phyloP scores from a whole-genome alignment of 1,140 invertebrate species.

The Apis laboriosa region DNA sequence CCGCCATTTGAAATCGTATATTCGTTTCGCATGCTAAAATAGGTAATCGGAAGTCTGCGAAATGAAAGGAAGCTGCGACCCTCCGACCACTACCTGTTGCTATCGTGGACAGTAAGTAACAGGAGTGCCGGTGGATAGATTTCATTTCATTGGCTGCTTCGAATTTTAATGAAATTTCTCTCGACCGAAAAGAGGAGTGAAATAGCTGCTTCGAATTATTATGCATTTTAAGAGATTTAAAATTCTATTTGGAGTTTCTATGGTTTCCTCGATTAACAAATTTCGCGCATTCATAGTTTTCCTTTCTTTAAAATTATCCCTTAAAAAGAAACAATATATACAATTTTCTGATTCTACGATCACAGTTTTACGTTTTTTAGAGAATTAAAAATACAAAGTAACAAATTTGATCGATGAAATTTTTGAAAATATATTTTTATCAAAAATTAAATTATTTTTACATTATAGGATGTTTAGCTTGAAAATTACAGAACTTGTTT shows the following conservation, averaged over 20 bases:
- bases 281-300: neutral
- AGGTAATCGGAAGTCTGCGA: slow-evolving; percentile 51
- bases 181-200: neutral
- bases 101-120: slow-evolving; percentile 62
- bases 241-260: neutral
- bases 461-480: too few species aligned
- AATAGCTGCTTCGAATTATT: neutral
- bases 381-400: too few species aligned
- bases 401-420: too few species aligned
- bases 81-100: slow-evolving; percentile 64
- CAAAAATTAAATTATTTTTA: too few species aligned
- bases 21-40: slow-evolving; percentile 53
- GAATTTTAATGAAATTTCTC: slow-evolving; percentile 46
- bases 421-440: too few species aligned
- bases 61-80: slow-evolving; percentile 54
- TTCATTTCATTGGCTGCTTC: slow-evolving; percentile 34
- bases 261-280: neutral
- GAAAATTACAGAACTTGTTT: too few species aligned
- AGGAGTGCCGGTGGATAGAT: slow-evolving; percentile 37
- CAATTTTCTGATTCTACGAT: too few species aligned
- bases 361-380: too few species aligned
- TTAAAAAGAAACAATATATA: too few species aligned
- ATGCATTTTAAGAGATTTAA: neutral
- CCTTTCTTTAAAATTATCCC: too few species aligned
- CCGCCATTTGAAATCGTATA: slow-evolving; percentile 2